Base-by-base conservation (phyloP, 2,113 vertebrate species). In the Mohoua ochrocephala region DNA sequence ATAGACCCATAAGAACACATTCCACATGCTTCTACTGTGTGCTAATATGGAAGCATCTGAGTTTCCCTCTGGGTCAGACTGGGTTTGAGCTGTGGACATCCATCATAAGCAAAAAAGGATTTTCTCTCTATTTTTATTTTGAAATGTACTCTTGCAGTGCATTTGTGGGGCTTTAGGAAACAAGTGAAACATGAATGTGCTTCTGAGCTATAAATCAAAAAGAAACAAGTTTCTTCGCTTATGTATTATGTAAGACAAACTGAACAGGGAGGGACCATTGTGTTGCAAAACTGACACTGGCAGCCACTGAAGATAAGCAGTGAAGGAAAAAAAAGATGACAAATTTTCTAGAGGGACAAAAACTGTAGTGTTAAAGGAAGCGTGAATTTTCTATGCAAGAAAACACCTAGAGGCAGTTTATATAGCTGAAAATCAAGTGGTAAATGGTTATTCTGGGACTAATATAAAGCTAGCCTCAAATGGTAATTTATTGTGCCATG, bases 351-450 rank as follows among this genome's bases (percentile, higher is more conserved):
- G 49, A 64, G 49, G 56, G 35, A 53, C 10, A 71, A 80, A 89
- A 82, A 2, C 19, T 42, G 14, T 65, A 42, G 19, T 37, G 17
- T 91, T 86, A 88, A 92, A 87, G 28, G n/a, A 90, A 83, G 27
- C 2, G 0, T 44, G 39, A 27, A 54, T 92, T 93, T 95, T 92
- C 56, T 16, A 6, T 49, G 50, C 3, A 5, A 78, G 57, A 82
- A 60, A 77, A 57, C 8, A 11, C 41, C 76, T 89, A 80, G 54
- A 87, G 69, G 33, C 59, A 89, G 30, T 87, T 97, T 91, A 45
- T n/a, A 9, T 57, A 89, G 82, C 71, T 90, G 79, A 71, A 93
- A 96, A 82, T 82, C 50, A 79, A 87, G 50, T 84, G 54, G 47
- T 33, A 76, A 90, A 91, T 60, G 27, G 24, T 89, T 93, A 47